Base-by-base conservation (phyloP, 2,797 vertebrate species). In the Gymnodraco acuticeps region DNA sequence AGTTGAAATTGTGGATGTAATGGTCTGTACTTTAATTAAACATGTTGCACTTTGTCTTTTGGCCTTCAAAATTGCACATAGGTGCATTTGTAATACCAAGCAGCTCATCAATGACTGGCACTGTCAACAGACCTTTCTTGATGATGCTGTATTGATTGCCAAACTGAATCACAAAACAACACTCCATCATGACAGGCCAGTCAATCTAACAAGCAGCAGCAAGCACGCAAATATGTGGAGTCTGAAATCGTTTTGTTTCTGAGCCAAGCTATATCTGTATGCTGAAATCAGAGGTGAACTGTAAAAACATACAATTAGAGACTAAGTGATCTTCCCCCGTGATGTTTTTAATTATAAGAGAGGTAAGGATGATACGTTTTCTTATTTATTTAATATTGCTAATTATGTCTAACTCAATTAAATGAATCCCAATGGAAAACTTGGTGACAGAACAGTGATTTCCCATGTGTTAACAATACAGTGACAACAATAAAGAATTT, bases 61-160 rank as follows among this genome's bases (percentile, higher is more conserved):
- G 66, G 68, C 42, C 55, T 68, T 77, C 61, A 83, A 55, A 69
- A 70, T 33, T 50, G 52, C 59, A 70, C 47, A 68, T 5, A 1
- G 41, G 64, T 51, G 74, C 73, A 88, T 89, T 80, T 81, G 64
- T 89, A 82, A 81, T 67, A 56, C 23, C 6, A 76, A 83, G 73
- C 82, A 79, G 69, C 70, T 80, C 60, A 79, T 86, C 80, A 80
- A 60, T 84, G 84, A 78, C 66, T 80, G 70, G 73, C 65, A 48
- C 46, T 58, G 63, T 80, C 66, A 70, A 70, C 64, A 64, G 75
- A 70, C 45, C 69, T 81, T 83, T 84, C 70, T 82, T 90, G 82
- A 87, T 78, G 68, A 85, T 62, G 51, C 64, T 27, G 54, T 80
- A 87, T 83, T 80, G 88, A 88, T 89, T 71, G 27, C 64, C 41